phyloP scores from a whole-genome alignment of 2,113 vertebrate genomes.

The Pteronura brasiliensis region DNA sequence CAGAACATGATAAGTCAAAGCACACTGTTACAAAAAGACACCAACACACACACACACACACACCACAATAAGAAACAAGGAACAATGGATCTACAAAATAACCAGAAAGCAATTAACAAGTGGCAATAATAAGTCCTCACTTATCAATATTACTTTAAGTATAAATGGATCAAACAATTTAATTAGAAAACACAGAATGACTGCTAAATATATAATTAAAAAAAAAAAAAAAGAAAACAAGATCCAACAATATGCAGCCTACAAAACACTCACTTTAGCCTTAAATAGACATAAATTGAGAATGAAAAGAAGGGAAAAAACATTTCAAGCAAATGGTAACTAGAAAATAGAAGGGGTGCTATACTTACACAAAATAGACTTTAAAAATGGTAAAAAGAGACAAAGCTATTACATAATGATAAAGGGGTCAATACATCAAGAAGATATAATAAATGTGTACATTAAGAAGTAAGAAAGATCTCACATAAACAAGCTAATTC shows the following conservation, averaged over 20 bases:
- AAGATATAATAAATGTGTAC: not conserved
- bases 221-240: not conserved
- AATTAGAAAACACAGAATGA: not conserved
- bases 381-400: not conserved
- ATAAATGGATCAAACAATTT: not conserved
- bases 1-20: not conserved
- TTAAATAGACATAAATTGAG: not conserved
- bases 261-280: not conserved
- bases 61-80: not conserved
- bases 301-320: not conserved
- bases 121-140: not conserved
- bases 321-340: not conserved
- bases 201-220: not conserved
- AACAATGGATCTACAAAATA: not conserved
- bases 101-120: not conserved
- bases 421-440: not conserved
- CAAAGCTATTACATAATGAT: not conserved
- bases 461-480: not conserved
- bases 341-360: not conserved
- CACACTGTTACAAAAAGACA: not conserved
- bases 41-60: not conserved
- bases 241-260: not conserved
- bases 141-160: not conserved
- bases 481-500: not conserved
- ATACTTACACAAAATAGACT: not conserved